Conservation (phyloP, 2,888 invertebrate species). For the Apotomis betuletana region DNA sequence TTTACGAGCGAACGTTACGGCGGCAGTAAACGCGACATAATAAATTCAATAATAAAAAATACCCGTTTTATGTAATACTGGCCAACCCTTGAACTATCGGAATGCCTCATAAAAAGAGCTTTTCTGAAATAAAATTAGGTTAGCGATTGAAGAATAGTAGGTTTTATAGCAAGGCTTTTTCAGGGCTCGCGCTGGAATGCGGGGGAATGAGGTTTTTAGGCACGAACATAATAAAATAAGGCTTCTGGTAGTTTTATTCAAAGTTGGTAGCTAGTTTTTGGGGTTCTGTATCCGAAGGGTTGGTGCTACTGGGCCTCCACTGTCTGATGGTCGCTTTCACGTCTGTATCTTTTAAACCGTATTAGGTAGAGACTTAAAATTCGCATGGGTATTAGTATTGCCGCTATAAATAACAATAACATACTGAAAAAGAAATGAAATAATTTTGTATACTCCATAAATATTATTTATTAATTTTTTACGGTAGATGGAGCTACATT, state of each 20-base stretch:
- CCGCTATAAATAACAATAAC: too few relatives aligned
- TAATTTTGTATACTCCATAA: too few relatives aligned
- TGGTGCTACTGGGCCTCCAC: too few relatives aligned
- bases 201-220: background rate
- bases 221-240: background rate
- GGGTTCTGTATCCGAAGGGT: too few relatives aligned
- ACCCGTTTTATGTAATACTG: constrained; percentile 30
- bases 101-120: constrained; percentile 32
- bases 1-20: constrained; percentile 39
- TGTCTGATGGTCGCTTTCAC: too few relatives aligned
- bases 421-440: too few relatives aligned
- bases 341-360: too few relatives aligned
- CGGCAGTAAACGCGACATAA: constrained; percentile 37
- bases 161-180: constrained; percentile 28
- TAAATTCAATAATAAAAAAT: constrained; percentile 42
- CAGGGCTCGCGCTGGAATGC: background rate
- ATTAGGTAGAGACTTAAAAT: too few relatives aligned
- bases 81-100: constrained; percentile 29
- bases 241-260: background rate
- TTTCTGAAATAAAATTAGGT: constrained; percentile 39
- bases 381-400: too few relatives aligned
- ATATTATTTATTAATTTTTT: too few relatives aligned
- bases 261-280: background rate
- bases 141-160: constrained; percentile 36
- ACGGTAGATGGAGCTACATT: too few relatives aligned